Conservation (phyloP, 2,113 vertebrate genomes). For the Dipodomys spectabilis region DNA sequence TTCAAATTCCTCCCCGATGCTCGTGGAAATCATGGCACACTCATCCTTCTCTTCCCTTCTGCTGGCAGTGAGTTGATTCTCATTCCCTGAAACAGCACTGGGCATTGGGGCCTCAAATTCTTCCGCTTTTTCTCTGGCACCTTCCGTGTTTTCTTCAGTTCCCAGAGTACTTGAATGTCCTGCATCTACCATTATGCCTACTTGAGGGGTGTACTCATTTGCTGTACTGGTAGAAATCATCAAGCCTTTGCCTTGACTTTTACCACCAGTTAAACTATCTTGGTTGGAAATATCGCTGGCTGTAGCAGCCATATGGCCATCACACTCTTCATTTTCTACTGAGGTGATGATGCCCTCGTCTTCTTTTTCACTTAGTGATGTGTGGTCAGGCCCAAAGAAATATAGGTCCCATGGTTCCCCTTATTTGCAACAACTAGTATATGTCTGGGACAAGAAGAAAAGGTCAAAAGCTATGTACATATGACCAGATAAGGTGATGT, state of each 20-base stretch:
- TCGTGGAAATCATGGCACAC: constrained; percentile 87
- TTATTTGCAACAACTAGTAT: too few species aligned
- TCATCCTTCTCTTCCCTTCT: constrained; percentile 85
- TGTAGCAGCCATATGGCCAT: constrained; percentile 67
- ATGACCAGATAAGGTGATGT: too few species aligned
- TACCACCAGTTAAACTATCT: background rate
- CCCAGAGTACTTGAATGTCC: constrained; percentile 32
- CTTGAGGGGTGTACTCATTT: constrained; percentile 34
- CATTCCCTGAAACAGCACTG: constrained; percentile 83
- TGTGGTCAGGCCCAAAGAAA: background rate
- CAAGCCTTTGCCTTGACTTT: constrained; percentile 72
- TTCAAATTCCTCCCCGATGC: constrained; percentile 86
- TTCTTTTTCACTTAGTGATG: constrained; percentile 61
- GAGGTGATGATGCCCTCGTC: constrained; percentile 82
- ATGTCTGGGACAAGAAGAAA: too few species aligned
- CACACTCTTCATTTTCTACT: constrained; percentile 76
- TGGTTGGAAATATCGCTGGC: constrained; percentile 42
- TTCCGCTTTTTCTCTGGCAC: background rate
- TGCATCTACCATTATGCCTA: background rate
- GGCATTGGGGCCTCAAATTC: constrained; percentile 86
- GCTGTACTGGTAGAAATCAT: constrained; percentile 85
- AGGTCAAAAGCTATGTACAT: too few species aligned
- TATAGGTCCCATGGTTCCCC: too few species aligned
- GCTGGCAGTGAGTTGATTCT: constrained; percentile 29
- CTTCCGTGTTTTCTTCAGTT: constrained; percentile 43